Base-by-base conservation (phyloP, 53 echinoderm and acorn worm species). In the Hippasteria phrygiana region DNA sequence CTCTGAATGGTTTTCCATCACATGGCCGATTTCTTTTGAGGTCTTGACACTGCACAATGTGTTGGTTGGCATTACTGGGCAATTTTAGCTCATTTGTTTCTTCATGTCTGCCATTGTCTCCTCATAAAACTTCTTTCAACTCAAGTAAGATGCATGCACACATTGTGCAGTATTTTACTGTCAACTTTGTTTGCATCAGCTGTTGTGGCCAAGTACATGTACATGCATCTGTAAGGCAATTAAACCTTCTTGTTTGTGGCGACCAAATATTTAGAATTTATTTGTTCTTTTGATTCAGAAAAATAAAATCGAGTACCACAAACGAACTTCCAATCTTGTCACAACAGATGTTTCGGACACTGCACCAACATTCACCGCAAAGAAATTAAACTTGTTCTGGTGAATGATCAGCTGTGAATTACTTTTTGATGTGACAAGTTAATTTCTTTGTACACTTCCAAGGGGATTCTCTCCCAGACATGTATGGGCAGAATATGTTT, bases 11-110 rank as follows among this genome's bases (percentile, higher is more conserved):
- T 51, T 51, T 51, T n/a, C n/a, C 14, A 10, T 8, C 13, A 10
- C 12, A 51, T 51, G 51, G 51, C 51, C n/a, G n/a, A n/a, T n/a
- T n/a, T n/a, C n/a, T n/a, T n/a, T n/a, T n/a, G n/a, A n/a, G n/a
- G n/a, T n/a, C n/a, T n/a, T n/a, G n/a, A n/a, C n/a, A n/a, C n/a
- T n/a, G n/a, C n/a, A n/a, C n/a, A n/a, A n/a, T n/a, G n/a, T n/a
- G n/a, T n/a, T n/a, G n/a, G n/a, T n/a, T 41, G 42, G 73, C 41
- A 43, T 39, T 43, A 41, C 73, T 41, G 17, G 20, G 24, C 24
- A 18, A 18, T 70, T 70, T 20, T 28, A 32, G 76, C 76, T 76
- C 76, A 76, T 76, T 76, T 76, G 53, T 76, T 17, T 34, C 3
- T n/a, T 76, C 17, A 36, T 16, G 17, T 76, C 33, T 18, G 35